These are phyloP conservation scores for Tricholaema leucomelas DNA, from an alignment of 2,113 vertebrate genomes.

Conservation along the genomic window DNA sequence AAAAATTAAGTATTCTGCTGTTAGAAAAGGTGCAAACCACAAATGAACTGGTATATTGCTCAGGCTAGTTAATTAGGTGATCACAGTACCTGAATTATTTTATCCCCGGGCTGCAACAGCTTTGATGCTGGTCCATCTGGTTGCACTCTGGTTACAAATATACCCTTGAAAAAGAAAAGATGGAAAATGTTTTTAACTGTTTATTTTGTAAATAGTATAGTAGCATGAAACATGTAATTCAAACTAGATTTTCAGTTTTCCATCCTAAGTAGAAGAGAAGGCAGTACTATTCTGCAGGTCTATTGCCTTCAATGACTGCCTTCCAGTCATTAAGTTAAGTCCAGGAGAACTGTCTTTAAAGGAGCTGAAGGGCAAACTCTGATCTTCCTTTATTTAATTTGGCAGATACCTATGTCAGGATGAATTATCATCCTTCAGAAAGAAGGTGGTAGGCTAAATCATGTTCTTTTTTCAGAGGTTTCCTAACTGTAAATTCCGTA, in stretches of 20 bases:
- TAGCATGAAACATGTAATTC: not conserved
- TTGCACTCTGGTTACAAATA: conserved; percentile 97
- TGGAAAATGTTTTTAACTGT: not conserved
- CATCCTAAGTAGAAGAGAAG: not conserved
- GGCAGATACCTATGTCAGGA: not conserved
- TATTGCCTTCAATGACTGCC: not conserved
- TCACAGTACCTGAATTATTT: conserved; percentile 86
- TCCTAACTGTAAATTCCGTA: not conserved
- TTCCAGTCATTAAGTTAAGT: not conserved
- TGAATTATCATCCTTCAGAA: not conserved
- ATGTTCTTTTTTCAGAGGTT: not conserved
- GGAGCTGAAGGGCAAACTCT: not conserved
- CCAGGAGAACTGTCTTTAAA: not conserved
- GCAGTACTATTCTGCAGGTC: not conserved
- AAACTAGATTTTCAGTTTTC: not conserved
- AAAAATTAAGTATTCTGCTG: not conserved
- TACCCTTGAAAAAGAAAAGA: conserved; percentile 82
- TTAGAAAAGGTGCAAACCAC: not conserved
- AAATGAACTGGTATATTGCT: not conserved
- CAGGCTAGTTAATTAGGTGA: not conserved
- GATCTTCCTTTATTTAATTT: not conserved
- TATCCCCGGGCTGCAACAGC: conserved; percentile 94
- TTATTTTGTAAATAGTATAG: not conserved
- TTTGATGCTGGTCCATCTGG: conserved; percentile 94
- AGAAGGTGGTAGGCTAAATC: not conserved